Evolutionary conservation across 2,888 invertebrate genomes (phyloP), one percentile per base, ranked within the genome.

Genomic region (Standfussiana lucernea): DNA sequence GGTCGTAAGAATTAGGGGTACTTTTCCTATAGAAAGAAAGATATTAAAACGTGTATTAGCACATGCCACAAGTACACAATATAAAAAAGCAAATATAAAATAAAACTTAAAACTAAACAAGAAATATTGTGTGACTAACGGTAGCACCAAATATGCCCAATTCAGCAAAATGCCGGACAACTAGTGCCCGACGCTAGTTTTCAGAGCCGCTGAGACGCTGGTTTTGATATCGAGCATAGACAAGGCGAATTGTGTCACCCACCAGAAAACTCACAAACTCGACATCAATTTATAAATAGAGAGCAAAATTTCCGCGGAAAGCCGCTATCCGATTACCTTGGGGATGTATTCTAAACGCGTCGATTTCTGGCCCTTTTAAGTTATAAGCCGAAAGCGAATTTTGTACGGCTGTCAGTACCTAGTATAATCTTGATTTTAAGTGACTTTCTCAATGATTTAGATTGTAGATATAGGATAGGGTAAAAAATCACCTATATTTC

Each of bases 281-380:
- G 86, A 93, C 93, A 92, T 94, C 94, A 93, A 94, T 94, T 94
- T 95, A 92, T 94, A 93, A 93, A 92, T 93, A 93, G 91, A 91
- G 90, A 92, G 92, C 91, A 92, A 94, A 94, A 94, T 93, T 93
- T 93, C 91, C 91, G 93, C 90, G 93, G 93, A 94, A 94, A 95
- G 93, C 94, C 93, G 93, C 92, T 95, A 94, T 95, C 94, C 92
- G 93, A 94, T 95, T 95, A 94, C 94, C 93, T 91, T 91, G 88
- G 92, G 93, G 93, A 93, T 94, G 91, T 94, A 92, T 93, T 93
- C 93, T 89, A 92, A 90, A 90, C 92, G 92, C 92, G 91, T 91
- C 86, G 88, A 87, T 86, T 86, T 89, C 65, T 82, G 61, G 47
- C 82, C 56, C 89, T 85, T 86, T 71, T 86, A 91, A 91, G 87